Evolutionary conservation across 2,113 vertebrate species (phyloP), one percentile per base, ranked within the genome.

Genomic region (Salminus brasiliensis): DNA sequence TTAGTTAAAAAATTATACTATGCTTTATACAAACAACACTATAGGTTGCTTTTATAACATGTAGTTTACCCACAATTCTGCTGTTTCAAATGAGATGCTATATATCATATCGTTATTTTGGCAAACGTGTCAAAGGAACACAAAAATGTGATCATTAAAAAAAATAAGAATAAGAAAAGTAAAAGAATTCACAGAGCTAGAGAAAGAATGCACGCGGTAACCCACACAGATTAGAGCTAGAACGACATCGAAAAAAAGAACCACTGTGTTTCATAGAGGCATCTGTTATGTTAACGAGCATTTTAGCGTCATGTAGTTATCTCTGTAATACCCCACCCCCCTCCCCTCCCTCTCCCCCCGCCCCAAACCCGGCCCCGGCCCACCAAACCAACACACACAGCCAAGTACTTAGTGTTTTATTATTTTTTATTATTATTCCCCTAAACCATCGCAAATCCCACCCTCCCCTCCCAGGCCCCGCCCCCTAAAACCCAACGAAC

Each of bases 171-270:
- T 63, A 88, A 82, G 62, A 94, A 93, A 94, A 91, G 93, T 91
- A 94, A 95, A 95, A 95, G 91, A 89, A 83, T 88, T 94, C 95
- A 96, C 94, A 60, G 81, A 83, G 82, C 87, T 84, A 86, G 86
- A 91, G 90, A 89, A 81, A 89, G 86, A 90, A 90, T 86, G 89
- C 90, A 92, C 88, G 87, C 84, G 85, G 82, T 84, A 91, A 91
- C 88, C 90, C 91, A 97, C 95, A 96, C 93, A 94, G 93, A 88
- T 89, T 92, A 95, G 94, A 95, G 96, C 96, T 97, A 96, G 69
- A 96, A 94, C 88, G 95, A 95, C 96, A 96, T 92, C 95, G 95
- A 96, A 83, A 87, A 88, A 89, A 88, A 87, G 62, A 88, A 81
- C 53, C 76, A 88, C 81, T 86, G 88, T 41, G 43, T 81, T 90